Evolutionary conservation across 2,888 invertebrate species (phyloP).

Genomic region (Trissolcus brochymenae): DNA sequence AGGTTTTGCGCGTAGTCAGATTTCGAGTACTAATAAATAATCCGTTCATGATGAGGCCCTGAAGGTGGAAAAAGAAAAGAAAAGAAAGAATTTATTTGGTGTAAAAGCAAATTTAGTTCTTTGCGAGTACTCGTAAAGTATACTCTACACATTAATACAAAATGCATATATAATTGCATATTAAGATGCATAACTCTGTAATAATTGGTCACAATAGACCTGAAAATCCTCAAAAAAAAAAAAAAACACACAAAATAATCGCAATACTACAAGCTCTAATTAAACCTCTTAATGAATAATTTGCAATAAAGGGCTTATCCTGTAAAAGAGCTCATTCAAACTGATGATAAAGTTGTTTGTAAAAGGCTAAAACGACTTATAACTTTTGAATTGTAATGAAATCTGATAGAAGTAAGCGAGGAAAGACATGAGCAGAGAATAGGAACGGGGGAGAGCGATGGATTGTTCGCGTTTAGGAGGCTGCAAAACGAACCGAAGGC

Average conservation of each 20-base stretch:
- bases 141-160: slow-evolving; percentile 34
- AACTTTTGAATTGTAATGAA: slow-evolving; percentile 55
- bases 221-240: slow-evolving; percentile 27
- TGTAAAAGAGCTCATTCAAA: slow-evolving; percentile 52
- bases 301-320: slow-evolving; percentile 47
- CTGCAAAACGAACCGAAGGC: slow-evolving; percentile 39
- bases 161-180: slow-evolving; percentile 26
- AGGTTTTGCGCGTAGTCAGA: slow-evolving; percentile 23
- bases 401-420: slow-evolving; percentile 45
- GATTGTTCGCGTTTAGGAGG: slow-evolving; percentile 27
- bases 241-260: slow-evolving; percentile 32
- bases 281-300: slow-evolving; percentile 51
- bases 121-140: slow-evolving; percentile 23
- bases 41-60: not conserved
- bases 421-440: slow-evolving; percentile 14
- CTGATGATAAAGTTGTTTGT: slow-evolving; percentile 48
- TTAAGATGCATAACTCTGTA: slow-evolving; percentile 39
- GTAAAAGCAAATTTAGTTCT: slow-evolving; percentile 27
- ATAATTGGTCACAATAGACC: slow-evolving; percentile 37
- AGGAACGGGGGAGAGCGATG: not conserved
- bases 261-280: slow-evolving; percentile 51
- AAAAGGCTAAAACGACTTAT: slow-evolving; percentile 54
- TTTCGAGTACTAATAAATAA: slow-evolving; percentile 9
- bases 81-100: slow-evolving; percentile 25
- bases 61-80: not conserved